A percentile compares a stretch with the other conserved stretches of the same genome.
These are phyloP conservation scores for Neoscelio sp. DNA, from an alignment of 2,888 invertebrate species.

Conservation along the genomic window DNA sequence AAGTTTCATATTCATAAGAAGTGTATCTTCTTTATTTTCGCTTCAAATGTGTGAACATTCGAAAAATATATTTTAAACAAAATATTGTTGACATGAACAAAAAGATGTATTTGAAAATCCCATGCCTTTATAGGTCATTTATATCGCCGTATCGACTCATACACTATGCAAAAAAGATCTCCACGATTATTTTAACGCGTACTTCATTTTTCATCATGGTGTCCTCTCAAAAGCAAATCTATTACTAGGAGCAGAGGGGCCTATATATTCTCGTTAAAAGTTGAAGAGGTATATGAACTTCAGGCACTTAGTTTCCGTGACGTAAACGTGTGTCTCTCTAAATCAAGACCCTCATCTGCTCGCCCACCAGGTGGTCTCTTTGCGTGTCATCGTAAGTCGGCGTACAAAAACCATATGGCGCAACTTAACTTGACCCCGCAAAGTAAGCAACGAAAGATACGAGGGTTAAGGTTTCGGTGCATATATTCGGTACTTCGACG, in stretches of 20 bases:
- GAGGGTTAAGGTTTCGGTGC: conserved; percentile 23
- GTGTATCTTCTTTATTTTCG: no score
- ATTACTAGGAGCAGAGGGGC: conserved; percentile 22
- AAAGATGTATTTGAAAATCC: no score
- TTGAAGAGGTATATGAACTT: conserved; percentile 39
- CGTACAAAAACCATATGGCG: conserved; percentile 72
- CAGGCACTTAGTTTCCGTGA: conserved; percentile 33
- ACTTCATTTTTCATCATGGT: no score
- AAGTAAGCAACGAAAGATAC: conserved; percentile 27
- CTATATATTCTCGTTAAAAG: conserved; percentile 22
- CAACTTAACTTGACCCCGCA: conserved; percentile 41
- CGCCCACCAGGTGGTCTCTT: conserved; percentile 39
- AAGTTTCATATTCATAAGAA: no score
- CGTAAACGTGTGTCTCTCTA: conserved; percentile 36
- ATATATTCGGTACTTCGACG: conserved; percentile 31
- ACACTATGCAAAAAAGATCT: no score
- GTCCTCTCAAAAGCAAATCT: conserved; percentile 13
- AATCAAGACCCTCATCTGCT: conserved; percentile 28
- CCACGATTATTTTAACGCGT: no score
- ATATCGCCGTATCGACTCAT: no score
- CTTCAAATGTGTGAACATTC: no score
- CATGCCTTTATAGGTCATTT: no score
- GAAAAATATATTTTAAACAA: no score
- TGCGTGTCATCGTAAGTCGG: conserved; percentile 63
- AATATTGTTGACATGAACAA: no score